A percentile compares a stretch with the other conserved stretches of the same genome.
Conservation (phyloP, 2,888 invertebrate genomes). For the Thera britannica region DNA sequence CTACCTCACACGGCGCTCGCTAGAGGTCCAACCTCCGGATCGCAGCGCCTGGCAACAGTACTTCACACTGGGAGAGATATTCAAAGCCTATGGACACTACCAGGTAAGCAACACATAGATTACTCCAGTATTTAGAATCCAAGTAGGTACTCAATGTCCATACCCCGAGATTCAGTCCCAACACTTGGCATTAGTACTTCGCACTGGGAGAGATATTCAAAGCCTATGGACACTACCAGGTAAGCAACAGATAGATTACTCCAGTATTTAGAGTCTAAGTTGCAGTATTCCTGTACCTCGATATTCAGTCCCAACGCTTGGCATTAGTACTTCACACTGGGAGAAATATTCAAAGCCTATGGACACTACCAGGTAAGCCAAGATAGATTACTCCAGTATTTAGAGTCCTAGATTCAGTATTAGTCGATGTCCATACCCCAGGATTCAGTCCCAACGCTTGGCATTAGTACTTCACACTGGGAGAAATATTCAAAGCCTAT, state of each 20-base stretch:
- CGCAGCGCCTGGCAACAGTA: constrained; percentile 96
- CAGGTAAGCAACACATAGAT: constrained; percentile 54
- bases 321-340: constrained; percentile 96
- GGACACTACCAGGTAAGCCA: constrained; percentile 87
- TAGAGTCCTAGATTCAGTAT: neutral
- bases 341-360: constrained; percentile 96
- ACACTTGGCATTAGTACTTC: constrained; percentile 93
- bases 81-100: constrained; percentile 95
- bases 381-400: neutral
- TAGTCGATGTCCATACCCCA: too few relatives aligned
- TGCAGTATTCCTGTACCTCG: too few relatives aligned
- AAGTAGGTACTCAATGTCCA: too few relatives aligned
- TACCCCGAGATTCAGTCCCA: too few relatives aligned
- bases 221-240: constrained; percentile 92
- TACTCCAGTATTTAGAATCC: neutral
- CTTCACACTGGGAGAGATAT: constrained; percentile 95
- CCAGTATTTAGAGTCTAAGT: neutral
- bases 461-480: constrained; percentile 96
- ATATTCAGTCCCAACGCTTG: constrained; percentile 75
- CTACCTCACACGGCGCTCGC: constrained; percentile 92
- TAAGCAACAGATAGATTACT: constrained; percentile 49
- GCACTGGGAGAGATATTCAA: constrained; percentile 96
- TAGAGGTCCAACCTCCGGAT: constrained; percentile 93
- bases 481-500: constrained; percentile 96
- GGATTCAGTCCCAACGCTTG: constrained; percentile 66